phyloP scores from a whole-genome alignment of 2,888 invertebrate genomes.

The Labia minor region DNA sequence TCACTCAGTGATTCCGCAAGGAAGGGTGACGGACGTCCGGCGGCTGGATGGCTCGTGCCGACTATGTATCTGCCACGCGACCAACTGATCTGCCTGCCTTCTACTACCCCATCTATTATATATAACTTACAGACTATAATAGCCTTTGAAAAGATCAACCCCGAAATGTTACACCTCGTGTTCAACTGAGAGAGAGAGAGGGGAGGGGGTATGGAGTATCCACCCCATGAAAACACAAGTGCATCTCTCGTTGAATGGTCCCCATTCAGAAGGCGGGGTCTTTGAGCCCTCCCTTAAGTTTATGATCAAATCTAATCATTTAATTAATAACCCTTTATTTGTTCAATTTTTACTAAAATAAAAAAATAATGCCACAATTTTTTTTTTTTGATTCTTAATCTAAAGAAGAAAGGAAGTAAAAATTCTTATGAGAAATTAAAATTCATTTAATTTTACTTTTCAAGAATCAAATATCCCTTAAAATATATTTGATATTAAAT shows the following conservation, averaged over 20 bases:
- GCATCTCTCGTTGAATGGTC: background rate
- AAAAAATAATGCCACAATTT: too few relatives aligned
- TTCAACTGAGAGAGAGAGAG: background rate
- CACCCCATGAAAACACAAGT: background rate
- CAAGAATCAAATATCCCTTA: too few relatives aligned
- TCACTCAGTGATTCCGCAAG: background rate
- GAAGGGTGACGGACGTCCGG: background rate
- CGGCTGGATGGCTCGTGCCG: background rate
- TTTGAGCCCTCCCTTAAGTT: too few relatives aligned
- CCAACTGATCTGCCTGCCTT: background rate
- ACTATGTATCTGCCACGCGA: background rate
- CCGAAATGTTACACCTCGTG: conserved; percentile 1
- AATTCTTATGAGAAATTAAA: too few relatives aligned
- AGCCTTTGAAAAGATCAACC: conserved; percentile 6
- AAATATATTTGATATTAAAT: too few relatives aligned
- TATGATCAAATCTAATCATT: too few relatives aligned
- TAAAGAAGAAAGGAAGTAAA: too few relatives aligned
- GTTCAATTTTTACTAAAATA: too few relatives aligned
- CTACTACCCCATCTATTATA: background rate
- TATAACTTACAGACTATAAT: conserved; percentile 6
- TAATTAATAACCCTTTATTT: too few relatives aligned
- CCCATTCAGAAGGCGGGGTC: too few relatives aligned
- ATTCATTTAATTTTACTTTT: too few relatives aligned
- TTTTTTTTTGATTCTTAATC: too few relatives aligned
- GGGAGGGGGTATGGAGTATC: background rate